phyloP scores from a whole-genome alignment of 2,797 vertebrate genomes.

The Sebastes matsubarae region DNA sequence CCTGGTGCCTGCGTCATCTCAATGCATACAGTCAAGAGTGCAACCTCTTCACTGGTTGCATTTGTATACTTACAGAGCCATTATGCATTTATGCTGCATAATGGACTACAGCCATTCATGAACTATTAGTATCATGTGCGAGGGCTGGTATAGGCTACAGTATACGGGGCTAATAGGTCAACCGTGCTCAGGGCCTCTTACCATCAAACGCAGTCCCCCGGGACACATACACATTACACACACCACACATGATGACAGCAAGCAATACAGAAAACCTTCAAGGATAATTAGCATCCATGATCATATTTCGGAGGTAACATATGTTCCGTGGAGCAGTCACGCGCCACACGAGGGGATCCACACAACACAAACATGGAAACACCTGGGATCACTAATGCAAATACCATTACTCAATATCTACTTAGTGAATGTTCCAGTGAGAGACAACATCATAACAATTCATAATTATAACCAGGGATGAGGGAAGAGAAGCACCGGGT shows the following conservation, averaged over 20 bases:
- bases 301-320: slow-evolving; percentile 64
- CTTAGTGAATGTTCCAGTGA: slow-evolving; percentile 18
- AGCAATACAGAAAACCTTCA: slow-evolving; percentile 46
- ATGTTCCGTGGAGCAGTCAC: slow-evolving; percentile 46
- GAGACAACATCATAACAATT: slow-evolving; percentile 13
- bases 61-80: slow-evolving; percentile 10
- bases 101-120: slow-evolving; percentile 24
- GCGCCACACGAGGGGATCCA: background rate
- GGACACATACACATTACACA: slow-evolving; percentile 47
- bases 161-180: slow-evolving; percentile 54
- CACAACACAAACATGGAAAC: slow-evolving; percentile 28
- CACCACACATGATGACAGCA: slow-evolving; percentile 51
- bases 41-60: slow-evolving; percentile 9
- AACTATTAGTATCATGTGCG: slow-evolving; percentile 40
- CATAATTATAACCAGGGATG: background rate
- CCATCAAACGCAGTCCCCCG: slow-evolving; percentile 29
- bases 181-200: slow-evolving; percentile 42
- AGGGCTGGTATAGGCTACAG: slow-evolving; percentile 11
- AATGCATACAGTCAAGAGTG: background rate
- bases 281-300: slow-evolving; percentile 52
- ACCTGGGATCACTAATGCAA: slow-evolving; percentile 45
- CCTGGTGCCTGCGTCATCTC: background rate
- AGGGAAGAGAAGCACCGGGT: background rate
- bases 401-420: slow-evolving; percentile 41
- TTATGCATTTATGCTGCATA: slow-evolving; percentile 24